A percentile compares a stretch with the other conserved stretches of the same genome.
Conservation (phyloP, 2,888 invertebrate genomes). For the Drosophila emarginata region DNA sequence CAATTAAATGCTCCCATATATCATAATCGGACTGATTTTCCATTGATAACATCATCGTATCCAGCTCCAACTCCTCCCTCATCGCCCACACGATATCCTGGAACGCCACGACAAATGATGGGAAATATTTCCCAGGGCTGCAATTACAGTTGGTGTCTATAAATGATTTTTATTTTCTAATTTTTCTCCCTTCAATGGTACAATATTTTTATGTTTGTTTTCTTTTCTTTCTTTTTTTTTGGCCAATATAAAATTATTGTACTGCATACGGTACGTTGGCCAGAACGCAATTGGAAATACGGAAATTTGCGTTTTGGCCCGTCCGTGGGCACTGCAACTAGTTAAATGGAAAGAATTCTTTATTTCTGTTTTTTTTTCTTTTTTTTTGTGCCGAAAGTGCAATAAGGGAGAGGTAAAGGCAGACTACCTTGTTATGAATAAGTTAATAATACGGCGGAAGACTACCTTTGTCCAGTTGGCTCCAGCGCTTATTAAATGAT, state of each 20-base stretch:
- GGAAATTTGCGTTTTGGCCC: conserved; percentile 1
- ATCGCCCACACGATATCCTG: conserved; percentile 1
- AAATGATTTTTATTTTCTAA: neutral
- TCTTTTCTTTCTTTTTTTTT: neutral
- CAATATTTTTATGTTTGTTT: neutral
- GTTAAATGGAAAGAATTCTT: neutral
- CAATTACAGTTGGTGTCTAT: neutral
- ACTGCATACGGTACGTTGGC: neutral
- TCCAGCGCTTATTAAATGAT: conserved; percentile 77
- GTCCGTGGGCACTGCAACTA: neutral
- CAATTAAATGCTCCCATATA: neutral
- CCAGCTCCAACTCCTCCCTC: conserved; percentile 2
- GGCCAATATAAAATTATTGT: too few relatives aligned
- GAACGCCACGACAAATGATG: neutral
- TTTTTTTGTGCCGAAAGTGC: neutral
- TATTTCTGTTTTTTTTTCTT: neutral
- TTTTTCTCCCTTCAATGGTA: too few relatives aligned
- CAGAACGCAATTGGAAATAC: neutral
- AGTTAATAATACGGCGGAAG: conserved; percentile 83
- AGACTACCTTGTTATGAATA: conserved; percentile 81
- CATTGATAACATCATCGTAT: neutral
- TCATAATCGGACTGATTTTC: neutral
- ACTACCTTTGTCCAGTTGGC: conserved; percentile 76
- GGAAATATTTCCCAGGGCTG: neutral
- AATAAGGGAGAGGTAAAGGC: neutral